These are phyloP conservation scores for Eclectus roratus DNA, from an alignment of 2,113 vertebrate genomes.

Conservation along the genomic window DNA sequence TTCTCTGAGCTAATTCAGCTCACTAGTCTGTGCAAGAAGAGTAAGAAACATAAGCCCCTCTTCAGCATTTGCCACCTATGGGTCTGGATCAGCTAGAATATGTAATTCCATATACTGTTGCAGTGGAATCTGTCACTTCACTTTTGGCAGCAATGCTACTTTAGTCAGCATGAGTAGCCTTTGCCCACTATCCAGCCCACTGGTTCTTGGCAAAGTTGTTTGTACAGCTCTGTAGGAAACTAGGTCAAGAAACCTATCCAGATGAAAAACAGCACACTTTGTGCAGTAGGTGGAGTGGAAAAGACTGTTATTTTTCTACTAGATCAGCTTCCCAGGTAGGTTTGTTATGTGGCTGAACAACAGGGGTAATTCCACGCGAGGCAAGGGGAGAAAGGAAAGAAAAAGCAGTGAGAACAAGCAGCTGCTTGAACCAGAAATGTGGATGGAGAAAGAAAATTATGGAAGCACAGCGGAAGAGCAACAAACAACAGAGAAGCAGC, in stretches of 20 bases:
- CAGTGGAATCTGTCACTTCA: not conserved
- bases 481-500: not conserved
- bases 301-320: constrained; percentile 3
- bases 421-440: not conserved
- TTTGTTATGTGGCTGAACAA: not conserved
- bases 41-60: not conserved
- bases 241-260: constrained; percentile 58
- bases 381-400: not conserved
- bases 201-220: constrained; percentile 26
- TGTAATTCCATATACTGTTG: not conserved
- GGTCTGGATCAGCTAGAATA: not conserved
- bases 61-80: not conserved
- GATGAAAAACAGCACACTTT: not conserved
- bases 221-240: constrained; percentile 31
- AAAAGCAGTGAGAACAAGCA: not conserved
- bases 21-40: not conserved
- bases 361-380: not conserved
- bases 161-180: constrained; percentile 2
- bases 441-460: not conserved
- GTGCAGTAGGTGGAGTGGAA: not conserved
- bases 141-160: not conserved
- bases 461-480: not conserved
- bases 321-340: not conserved
- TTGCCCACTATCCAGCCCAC: constrained; percentile 29
- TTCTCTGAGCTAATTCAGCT: not conserved